A percentile compares a stretch with the other conserved stretches of the same genome.
phyloP scores from a whole-genome alignment of 2,888 invertebrate genomes.

The Margaritifera margaritifera region DNA sequence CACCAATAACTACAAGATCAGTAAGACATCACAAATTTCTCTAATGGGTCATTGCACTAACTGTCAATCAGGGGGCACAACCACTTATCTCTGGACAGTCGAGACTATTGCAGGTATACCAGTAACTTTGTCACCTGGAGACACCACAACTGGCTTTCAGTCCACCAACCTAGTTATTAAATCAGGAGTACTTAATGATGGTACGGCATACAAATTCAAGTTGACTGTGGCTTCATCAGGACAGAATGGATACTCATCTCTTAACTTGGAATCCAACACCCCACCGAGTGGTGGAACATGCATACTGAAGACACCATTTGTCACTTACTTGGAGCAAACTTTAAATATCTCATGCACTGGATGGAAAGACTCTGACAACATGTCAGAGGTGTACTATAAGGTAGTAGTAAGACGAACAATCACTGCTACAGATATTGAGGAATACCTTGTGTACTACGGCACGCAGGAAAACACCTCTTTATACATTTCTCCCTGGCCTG shows the following conservation, averaged over 20 bases:
- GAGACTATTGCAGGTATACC: neutral
- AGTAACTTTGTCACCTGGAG: neutral
- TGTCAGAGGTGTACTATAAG: constrained; percentile 34
- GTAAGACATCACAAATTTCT: constrained; percentile 35
- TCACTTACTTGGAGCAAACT: constrained; percentile 23
- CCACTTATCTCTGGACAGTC: constrained; percentile 47
- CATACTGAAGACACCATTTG: constrained; percentile 16
- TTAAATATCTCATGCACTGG: constrained; percentile 41
- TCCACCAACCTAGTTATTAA: constrained; percentile 39
- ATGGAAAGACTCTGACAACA: constrained; percentile 41
- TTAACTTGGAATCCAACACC: constrained; percentile 30
- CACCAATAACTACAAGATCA: constrained; percentile 33
- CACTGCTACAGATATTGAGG: constrained; percentile 13
- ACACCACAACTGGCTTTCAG: constrained; percentile 6
- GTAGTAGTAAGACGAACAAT: constrained; percentile 26
- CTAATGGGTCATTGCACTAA: constrained; percentile 45
- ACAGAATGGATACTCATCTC: constrained; percentile 25
- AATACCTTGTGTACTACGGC: constrained; percentile 46
- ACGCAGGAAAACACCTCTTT: constrained; percentile 29
- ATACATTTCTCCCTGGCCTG: constrained; percentile 46
- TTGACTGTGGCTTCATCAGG: constrained; percentile 18
- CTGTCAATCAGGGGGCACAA: constrained; percentile 27
- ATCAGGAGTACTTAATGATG: constrained; percentile 28
- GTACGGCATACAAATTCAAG: constrained; percentile 41
- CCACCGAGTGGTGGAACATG: constrained; percentile 42